phyloP scores from a whole-genome alignment of 1,140 invertebrate genomes.

The Caerostris darwini region DNA sequence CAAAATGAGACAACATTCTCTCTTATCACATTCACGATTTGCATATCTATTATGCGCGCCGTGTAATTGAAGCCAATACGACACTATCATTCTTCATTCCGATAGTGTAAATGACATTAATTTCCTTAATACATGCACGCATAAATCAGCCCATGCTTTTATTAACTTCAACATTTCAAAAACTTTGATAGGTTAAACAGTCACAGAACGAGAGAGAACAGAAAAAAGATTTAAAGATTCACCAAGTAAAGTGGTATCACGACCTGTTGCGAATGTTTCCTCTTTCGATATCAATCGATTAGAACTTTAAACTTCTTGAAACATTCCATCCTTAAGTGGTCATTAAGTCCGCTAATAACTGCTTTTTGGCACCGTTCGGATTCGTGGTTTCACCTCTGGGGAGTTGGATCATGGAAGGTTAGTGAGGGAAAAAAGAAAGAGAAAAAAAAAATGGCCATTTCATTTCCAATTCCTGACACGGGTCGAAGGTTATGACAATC shows the following conservation, averaged over 20 bases:
- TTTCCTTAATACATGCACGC: not conserved
- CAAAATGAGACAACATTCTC: not conserved
- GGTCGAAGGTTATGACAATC: constrained; percentile 13
- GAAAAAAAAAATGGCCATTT: not conserved
- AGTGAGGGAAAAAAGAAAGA: no score
- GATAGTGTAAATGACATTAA: not conserved
- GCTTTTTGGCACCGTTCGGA: not conserved
- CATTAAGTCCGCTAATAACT: constrained; percentile 17
- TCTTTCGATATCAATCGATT: constrained; percentile 25
- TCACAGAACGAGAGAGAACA: not conserved
- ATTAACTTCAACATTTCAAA: not conserved
- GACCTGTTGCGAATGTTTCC: not conserved
- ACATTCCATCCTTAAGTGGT: constrained; percentile 24
- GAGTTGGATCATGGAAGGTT: no score
- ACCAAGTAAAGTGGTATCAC: not conserved
- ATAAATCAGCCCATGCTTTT: not conserved
- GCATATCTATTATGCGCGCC: not conserved
- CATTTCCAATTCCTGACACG: not conserved
- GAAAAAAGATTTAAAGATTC: not conserved
- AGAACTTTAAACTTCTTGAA: constrained; percentile 24
- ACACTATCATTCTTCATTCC: not conserved
- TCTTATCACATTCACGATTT: not conserved
- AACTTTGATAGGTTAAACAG: not conserved
- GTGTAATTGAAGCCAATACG: not conserved
- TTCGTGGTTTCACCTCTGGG: not conserved